Evolutionary conservation across 1,140 invertebrate genomes (phyloP).

Genomic region (Drosophila punjabiensis): DNA sequence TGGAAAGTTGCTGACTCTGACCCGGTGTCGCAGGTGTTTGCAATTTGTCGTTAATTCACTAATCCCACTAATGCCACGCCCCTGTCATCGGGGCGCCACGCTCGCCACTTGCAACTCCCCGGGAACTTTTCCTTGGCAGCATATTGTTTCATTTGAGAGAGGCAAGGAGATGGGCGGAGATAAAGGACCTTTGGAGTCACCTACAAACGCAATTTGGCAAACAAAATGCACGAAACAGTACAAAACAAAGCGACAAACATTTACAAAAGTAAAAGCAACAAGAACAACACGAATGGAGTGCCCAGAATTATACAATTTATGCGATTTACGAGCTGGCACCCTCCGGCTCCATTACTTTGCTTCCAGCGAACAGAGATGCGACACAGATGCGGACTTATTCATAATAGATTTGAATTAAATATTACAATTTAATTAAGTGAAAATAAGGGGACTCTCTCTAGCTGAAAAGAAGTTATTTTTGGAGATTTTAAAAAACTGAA

Average conservation of each 20-base stretch:
- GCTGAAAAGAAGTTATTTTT: no score
- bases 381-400: neutral
- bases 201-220: conserved; percentile 83
- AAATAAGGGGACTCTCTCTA: fast-evolving
- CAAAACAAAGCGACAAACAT: conserved; percentile 33
- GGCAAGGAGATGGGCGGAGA: conserved; percentile 41
- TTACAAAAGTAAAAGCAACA: conserved; percentile 34
- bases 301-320: conserved; percentile 83
- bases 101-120: neutral
- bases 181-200: conserved; percentile 55
- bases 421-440: neutral
- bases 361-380: conserved; percentile 9
- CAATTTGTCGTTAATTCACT: conserved; percentile 52
- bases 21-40: conserved; percentile 32
- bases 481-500: no score
- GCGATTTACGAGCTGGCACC: conserved; percentile 75
- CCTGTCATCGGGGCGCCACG: conserved; percentile 54
- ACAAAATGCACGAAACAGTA: conserved; percentile 68
- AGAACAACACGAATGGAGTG: conserved; percentile 61
- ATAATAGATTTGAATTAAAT: neutral
- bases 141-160: conserved; percentile 68
- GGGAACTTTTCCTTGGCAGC: conserved; percentile 35
- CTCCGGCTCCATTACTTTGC: conserved; percentile 44
- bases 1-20: conserved; percentile 42
- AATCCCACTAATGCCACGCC: conserved; percentile 48